Evolutionary conservation across 2,888 invertebrate species (phyloP).

Genomic region (Mythimna loreyi): DNA sequence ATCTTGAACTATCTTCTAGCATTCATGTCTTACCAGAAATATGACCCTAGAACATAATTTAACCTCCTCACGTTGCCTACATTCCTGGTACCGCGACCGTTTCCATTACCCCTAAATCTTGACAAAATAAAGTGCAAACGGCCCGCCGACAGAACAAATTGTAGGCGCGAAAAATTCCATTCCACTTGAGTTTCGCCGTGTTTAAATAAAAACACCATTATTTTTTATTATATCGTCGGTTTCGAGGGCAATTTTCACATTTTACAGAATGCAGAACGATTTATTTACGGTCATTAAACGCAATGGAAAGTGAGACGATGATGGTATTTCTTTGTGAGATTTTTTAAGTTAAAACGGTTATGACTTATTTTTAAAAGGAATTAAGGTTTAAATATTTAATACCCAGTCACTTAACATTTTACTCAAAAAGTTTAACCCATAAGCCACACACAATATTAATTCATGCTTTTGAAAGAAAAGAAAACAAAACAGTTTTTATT

Average conservation of each 20-base stretch:
- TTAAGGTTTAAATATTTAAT: neutral
- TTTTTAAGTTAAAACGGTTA: slow-evolving; percentile 12
- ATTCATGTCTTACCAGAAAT: slow-evolving; percentile 11
- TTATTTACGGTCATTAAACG: slow-evolving; percentile 57
- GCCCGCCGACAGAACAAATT: slow-evolving; percentile 66
- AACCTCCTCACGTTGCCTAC: slow-evolving; percentile 18
- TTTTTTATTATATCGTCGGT: slow-evolving; percentile 62
- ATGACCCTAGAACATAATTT: slow-evolving; percentile 17
- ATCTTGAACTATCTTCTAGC: neutral
- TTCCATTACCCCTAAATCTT: slow-evolving; percentile 63
- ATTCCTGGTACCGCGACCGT: slow-evolving; percentile 43
- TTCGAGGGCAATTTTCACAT: slow-evolving; percentile 59
- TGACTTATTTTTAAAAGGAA: neutral
- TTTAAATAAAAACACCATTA: slow-evolving; percentile 71
- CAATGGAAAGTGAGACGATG: slow-evolving; percentile 34
- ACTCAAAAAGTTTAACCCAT: slow-evolving; percentile 9
- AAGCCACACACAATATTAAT: neutral
- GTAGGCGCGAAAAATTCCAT: slow-evolving; percentile 73
- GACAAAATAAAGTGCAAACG: slow-evolving; percentile 69
- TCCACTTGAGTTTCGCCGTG: slow-evolving; percentile 56
- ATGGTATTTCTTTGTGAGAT: slow-evolving; percentile 18
- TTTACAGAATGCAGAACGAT: slow-evolving; percentile 52
- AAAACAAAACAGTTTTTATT: too few species aligned
- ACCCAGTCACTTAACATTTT: neutral
- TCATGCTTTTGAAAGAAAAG: neutral